Evolutionary conservation across 2,113 vertebrate species (phyloP).

Genomic region (Neotoma lepida): DNA sequence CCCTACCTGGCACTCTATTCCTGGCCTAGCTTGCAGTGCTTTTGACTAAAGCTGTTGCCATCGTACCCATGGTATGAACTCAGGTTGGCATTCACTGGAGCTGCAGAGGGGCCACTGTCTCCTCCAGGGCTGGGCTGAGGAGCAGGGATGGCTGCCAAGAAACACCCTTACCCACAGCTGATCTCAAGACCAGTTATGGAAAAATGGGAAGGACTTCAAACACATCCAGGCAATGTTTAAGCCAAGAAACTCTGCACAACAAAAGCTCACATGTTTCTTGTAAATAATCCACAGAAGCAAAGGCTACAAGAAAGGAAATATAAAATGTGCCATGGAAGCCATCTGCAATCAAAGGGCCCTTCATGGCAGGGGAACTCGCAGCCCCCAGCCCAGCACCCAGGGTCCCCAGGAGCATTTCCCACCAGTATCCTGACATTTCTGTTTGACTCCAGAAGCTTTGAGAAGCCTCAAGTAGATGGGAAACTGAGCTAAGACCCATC

Average conservation of each 20-base stretch:
- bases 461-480: not conserved
- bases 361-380: accelerated
- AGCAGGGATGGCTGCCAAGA: not conserved
- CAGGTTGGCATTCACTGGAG: not conserved
- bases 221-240: not conserved
- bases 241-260: not conserved
- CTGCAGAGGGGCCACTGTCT: not conserved
- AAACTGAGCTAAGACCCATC: not conserved
- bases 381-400: not conserved
- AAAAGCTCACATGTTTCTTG: not conserved
- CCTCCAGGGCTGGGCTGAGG: not conserved
- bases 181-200: not conserved
- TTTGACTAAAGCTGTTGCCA: accelerated
- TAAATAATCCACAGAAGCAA: not conserved
- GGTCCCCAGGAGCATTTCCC: not conserved
- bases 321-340: not conserved
- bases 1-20: not conserved
- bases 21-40: not conserved
- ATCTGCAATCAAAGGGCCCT: not conserved
- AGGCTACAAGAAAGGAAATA: not conserved
- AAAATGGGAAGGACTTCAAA: not conserved
- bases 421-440: not conserved
- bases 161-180: not conserved
- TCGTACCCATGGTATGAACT: too few species aligned
- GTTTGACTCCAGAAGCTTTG: not conserved